Evolutionary conservation across 64 coral and sea anemone species (phyloP).

Genomic region (Trachythela sp.): DNA sequence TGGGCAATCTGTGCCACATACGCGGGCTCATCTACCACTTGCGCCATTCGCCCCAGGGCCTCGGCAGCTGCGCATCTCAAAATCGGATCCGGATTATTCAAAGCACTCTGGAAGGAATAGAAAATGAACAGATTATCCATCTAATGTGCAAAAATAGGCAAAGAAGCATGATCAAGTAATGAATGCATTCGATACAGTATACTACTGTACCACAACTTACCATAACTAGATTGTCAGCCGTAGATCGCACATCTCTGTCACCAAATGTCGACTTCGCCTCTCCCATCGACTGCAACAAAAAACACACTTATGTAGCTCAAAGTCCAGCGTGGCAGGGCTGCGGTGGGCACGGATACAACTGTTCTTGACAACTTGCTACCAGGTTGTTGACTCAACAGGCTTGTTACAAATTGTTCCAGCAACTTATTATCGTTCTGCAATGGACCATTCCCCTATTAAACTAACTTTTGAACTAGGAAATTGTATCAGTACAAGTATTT

Average conservation of each 20-base stretch:
- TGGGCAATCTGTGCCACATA: conserved; percentile 85
- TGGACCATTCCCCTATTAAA: no score
- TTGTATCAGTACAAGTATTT: no score
- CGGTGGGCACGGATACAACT: neutral
- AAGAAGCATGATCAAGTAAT: neutral
- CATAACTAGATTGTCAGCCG: conserved; percentile 90
- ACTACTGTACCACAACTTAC: conserved; percentile 10
- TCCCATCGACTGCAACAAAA: conserved; percentile 37
- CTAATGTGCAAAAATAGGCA: neutral
- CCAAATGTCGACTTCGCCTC: conserved; percentile 69
- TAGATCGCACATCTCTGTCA: conserved; percentile 85
- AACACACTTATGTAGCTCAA: neutral
- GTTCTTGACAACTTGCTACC: neutral
- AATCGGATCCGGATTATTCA: conserved; percentile 92
- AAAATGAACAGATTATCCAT: neutral
- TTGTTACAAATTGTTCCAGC: no score
- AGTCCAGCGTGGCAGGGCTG: no score
- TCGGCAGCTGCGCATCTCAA: conserved; percentile 96
- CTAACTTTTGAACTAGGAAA: no score
- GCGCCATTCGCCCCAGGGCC: conserved; percentile 88
- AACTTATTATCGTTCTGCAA: no score
- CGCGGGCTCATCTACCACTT: conserved; percentile 81
- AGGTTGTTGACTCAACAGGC: neutral
- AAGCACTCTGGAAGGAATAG: conserved; percentile 46
- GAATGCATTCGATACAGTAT: neutral